phyloP scores from a whole-genome alignment of 2,888 invertebrate species.

The Rotaria macrura region DNA sequence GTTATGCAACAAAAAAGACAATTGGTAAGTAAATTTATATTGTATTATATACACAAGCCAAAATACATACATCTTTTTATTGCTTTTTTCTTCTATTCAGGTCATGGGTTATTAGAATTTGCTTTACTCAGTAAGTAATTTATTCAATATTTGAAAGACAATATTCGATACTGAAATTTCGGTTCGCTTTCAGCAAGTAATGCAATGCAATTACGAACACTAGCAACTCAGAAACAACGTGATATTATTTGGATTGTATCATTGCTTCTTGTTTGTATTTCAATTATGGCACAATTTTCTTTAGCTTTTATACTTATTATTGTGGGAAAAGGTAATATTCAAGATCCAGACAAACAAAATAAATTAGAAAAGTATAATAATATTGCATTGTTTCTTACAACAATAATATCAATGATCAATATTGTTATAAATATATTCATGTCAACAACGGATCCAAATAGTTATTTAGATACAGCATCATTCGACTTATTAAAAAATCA shows the following conservation, averaged over 20 bases:
- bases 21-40: too few relatives aligned
- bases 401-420: not conserved
- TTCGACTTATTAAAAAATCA: not conserved
- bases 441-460: not conserved
- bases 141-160: not conserved
- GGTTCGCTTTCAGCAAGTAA: not conserved
- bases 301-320: not conserved
- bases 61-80: not conserved
- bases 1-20: not conserved
- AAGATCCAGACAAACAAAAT: not conserved
- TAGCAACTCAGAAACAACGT: not conserved
- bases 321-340: not conserved
- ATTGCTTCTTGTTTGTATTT: not conserved
- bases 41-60: too few relatives aligned
- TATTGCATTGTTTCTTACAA: not conserved
- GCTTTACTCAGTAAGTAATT: not conserved
- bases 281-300: not conserved
- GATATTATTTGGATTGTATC: not conserved
- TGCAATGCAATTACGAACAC: conserved; percentile 16
- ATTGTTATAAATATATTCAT: not conserved
- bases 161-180: not conserved
- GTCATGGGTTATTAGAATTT: not conserved
- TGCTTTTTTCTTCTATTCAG: not conserved
- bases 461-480: not conserved
- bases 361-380: not conserved